These are phyloP conservation scores for Silvanus unidentatus DNA, from an alignment of 2,888 invertebrate species.

Conservation along the genomic window DNA sequence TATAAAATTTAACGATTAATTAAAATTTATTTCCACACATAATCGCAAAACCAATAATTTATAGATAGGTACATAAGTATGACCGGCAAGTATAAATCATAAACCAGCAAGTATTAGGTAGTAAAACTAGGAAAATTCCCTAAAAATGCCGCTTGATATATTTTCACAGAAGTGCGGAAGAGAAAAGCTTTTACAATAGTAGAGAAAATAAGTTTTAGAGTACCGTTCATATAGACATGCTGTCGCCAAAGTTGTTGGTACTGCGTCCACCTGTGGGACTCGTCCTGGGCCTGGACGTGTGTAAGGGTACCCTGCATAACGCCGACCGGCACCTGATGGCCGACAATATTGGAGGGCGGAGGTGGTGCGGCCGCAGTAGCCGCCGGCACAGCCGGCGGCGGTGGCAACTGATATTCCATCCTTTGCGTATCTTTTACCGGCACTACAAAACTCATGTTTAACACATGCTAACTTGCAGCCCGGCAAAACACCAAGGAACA, in stretches of 20 bases:
- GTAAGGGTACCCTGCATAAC: conserved; percentile 61
- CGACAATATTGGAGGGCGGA: conserved; percentile 36
- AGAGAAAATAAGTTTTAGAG: conserved; percentile 19
- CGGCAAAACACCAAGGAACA: conserved; percentile 28
- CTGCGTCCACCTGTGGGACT: conserved; percentile 60
- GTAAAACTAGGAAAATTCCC: no score
- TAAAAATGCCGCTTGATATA: no score
- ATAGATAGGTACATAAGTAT: no score
- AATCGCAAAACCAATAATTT: no score
- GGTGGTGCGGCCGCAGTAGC: conserved; percentile 29
- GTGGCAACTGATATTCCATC: conserved; percentile 52
- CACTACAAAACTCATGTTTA: conserved; percentile 47
- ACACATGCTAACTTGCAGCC: conserved; percentile 41
- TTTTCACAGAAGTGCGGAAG: no score
- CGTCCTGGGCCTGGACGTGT: conserved; percentile 58
- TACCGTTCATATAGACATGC: conserved; percentile 75
- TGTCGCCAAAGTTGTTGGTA: conserved; percentile 75
- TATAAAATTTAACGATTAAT: no score
- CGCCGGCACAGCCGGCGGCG: conserved; percentile 39
- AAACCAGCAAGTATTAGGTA: no score
- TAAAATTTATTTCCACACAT: no score
- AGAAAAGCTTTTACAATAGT: no score
- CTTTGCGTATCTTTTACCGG: conserved; percentile 41
- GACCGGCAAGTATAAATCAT: no score
- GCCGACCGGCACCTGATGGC: conserved; percentile 55